These are phyloP conservation scores for Cyrtorhinus lividipennis DNA, from an alignment of 1,140 invertebrate species.

Conservation along the genomic window DNA sequence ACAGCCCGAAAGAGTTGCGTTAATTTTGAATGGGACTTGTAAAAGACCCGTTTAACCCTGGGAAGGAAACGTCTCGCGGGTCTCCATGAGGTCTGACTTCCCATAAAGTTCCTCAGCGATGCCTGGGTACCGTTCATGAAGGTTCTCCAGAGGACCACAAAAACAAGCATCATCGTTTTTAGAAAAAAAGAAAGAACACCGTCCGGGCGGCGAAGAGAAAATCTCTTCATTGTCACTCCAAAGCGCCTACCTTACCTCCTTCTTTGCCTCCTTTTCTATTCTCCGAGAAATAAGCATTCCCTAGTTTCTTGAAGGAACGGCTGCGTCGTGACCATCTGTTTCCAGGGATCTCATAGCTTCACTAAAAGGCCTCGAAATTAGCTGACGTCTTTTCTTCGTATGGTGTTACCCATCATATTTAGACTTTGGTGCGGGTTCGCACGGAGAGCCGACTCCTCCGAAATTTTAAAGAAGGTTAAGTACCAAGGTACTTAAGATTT, in stretches of 20 bases:
- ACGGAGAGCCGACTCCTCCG: not conserved
- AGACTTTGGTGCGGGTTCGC: not conserved
- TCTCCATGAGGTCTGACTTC: not conserved
- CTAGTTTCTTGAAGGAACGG: not conserved
- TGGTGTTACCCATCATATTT: not conserved
- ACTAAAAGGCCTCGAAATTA: not conserved
- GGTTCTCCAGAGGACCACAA: not conserved
- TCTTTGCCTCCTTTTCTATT: not conserved
- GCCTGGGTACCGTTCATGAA: not conserved
- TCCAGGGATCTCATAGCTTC: not conserved
- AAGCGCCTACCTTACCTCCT: constrained; percentile 12
- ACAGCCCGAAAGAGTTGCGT: too few species aligned
- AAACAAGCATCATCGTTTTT: constrained; percentile 8
- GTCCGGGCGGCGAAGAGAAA: not conserved
- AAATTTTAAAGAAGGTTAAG: not conserved
- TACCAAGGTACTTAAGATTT: not conserved
- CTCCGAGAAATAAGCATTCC: not conserved
- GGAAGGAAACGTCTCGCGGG: not conserved
- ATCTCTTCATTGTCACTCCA: constrained; percentile 14
- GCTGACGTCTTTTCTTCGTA: not conserved
- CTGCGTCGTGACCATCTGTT: constrained; percentile 7
- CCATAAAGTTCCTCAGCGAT: not conserved
- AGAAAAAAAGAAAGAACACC: constrained; percentile 1
- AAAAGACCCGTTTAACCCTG: constrained; percentile 1
- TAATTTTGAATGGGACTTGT: not conserved